phyloP scores from a whole-genome alignment of 2,113 vertebrate species.

The Nibea albiflora region DNA sequence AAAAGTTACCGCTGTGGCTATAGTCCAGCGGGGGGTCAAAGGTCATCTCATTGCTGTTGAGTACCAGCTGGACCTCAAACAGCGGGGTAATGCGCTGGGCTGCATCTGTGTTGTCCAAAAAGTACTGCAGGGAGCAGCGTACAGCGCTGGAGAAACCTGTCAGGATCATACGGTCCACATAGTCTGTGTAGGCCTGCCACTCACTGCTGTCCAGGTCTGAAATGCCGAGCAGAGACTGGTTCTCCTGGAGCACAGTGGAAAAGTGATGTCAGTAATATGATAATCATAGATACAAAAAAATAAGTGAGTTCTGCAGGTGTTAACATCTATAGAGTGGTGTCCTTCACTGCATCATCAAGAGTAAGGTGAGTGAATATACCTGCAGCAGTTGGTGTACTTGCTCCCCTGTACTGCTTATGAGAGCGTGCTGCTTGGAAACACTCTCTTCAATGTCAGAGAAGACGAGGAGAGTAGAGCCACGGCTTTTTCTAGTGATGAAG shows the following conservation, averaged over 20 bases:
- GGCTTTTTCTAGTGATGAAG: slow-evolving; percentile 77
- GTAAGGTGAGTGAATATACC: slow-evolving; percentile 47
- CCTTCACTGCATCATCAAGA: not conserved
- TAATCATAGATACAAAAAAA: not conserved
- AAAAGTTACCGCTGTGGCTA: slow-evolving; percentile 84
- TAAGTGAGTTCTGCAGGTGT: not conserved
- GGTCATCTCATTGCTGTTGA: slow-evolving; percentile 79
- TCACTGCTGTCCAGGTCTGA: slow-evolving; percentile 80
- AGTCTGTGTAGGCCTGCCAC: slow-evolving; percentile 85
- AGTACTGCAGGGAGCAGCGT: slow-evolving; percentile 85
- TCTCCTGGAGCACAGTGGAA: slow-evolving; percentile 78
- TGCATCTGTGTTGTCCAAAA: slow-evolving; percentile 85
- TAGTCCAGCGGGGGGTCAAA: slow-evolving; percentile 84
- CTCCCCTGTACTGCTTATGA: slow-evolving; percentile 74
- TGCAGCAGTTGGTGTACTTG: slow-evolving; percentile 76
- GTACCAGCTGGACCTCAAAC: slow-evolving; percentile 86
- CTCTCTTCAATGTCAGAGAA: slow-evolving; percentile 77
- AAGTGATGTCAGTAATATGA: no score
- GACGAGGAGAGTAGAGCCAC: slow-evolving; percentile 68
- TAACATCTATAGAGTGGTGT: not conserved
- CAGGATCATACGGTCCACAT: slow-evolving; percentile 85
- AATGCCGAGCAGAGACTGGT: slow-evolving; percentile 83
- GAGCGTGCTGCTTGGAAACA: slow-evolving; percentile 71
- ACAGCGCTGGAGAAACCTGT: slow-evolving; percentile 83
- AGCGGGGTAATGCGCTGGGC: slow-evolving; percentile 77